Evolutionary conservation across 2,113 vertebrate genomes (phyloP), one percentile per base, ranked within the genome.

Genomic region (Chascanopsetta lugubris): DNA sequence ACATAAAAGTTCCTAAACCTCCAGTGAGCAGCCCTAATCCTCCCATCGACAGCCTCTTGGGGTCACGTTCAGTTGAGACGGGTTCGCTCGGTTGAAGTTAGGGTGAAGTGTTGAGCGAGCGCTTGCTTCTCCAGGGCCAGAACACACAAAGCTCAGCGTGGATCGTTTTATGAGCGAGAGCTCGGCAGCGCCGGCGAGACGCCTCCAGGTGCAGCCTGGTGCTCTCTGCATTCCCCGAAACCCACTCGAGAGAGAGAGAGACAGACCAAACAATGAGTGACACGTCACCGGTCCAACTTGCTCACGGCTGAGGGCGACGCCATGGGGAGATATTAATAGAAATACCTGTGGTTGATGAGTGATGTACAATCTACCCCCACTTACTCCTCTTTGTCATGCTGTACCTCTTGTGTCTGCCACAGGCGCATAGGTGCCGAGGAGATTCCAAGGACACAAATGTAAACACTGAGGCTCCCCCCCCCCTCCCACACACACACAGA

Each of bases 321-420:
- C 66, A 81, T 72, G 87, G 82, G 78, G 77, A 63, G 82, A 80
- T 89, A 92, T 91, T 88, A 86, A 89, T 91, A 91, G 90, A 91
- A 85, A 89, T 87, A 84, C 88, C 88, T 89, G 90, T 68, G 84
- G 87, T 80, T 86, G 84, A 78, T 87, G 85, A 88, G 76, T 68
- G 80, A 86, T 78, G 77, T 73, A 48, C 76, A 79, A 56, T 71
- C 76, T 74, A 51, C 50, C 72, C 56, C 53, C 15, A 6, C 63
- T 62, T 56, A 48, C 71, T 82, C 72, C 43, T 22, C 66, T 38
- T 72, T 62, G 72, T 77, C 77, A 79, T 79, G 75, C 81, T 67
- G 69, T 64, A 30, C 38, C 65, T 74, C 54, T 5, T 61, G 38
- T 64, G 80, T 77, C 77, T 86, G 80, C 80, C 73, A 40, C 11